These are phyloP conservation scores for Sebastes jordani DNA, from an alignment of 2,797 vertebrate species.

Conservation along the genomic window DNA sequence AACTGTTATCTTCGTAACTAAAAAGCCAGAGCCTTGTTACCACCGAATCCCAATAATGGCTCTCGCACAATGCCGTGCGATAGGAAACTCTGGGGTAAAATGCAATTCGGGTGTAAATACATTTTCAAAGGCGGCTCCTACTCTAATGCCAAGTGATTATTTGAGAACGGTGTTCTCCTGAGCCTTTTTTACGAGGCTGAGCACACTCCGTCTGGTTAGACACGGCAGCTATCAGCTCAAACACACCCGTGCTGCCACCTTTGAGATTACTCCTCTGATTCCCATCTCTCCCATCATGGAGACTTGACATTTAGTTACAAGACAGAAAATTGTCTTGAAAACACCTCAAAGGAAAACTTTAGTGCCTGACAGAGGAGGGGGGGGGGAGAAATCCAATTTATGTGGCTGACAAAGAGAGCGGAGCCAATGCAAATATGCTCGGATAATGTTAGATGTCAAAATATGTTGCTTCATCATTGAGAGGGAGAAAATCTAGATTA, in stretches of 20 bases:
- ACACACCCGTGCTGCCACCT: slow-evolving; percentile 58
- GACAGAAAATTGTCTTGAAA: slow-evolving; percentile 72
- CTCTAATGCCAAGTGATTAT: slow-evolving; percentile 60
- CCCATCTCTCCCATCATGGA: slow-evolving; percentile 64
- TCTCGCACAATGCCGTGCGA: slow-evolving; percentile 15
- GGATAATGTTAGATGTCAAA: slow-evolving; percentile 21
- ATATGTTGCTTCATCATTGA: background rate
- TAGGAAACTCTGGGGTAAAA: slow-evolving; percentile 41
- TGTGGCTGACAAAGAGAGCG: slow-evolving; percentile 29
- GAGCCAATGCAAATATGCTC: slow-evolving; percentile 31
- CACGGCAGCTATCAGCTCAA: slow-evolving; percentile 66
- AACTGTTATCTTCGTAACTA: slow-evolving; percentile 16
- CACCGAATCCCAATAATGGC: slow-evolving; percentile 23
- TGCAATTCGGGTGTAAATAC: slow-evolving; percentile 55
- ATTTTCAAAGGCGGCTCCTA: slow-evolving; percentile 45
- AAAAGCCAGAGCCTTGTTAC: slow-evolving; percentile 37
- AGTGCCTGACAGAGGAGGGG: slow-evolving; percentile 19
- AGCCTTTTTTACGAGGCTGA: slow-evolving; percentile 50
- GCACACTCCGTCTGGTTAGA: slow-evolving; percentile 50
- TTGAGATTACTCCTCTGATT: slow-evolving; percentile 74
- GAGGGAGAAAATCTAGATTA: background rate
- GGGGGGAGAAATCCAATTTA: slow-evolving; percentile 19
- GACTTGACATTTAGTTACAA: slow-evolving; percentile 79
- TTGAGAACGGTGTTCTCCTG: slow-evolving; percentile 48
- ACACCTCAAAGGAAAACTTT: slow-evolving; percentile 63